Evolutionary conservation across 2,797 vertebrate genomes (phyloP), one percentile per base, ranked within the genome.

Genomic region (Botia almorhae): DNA sequence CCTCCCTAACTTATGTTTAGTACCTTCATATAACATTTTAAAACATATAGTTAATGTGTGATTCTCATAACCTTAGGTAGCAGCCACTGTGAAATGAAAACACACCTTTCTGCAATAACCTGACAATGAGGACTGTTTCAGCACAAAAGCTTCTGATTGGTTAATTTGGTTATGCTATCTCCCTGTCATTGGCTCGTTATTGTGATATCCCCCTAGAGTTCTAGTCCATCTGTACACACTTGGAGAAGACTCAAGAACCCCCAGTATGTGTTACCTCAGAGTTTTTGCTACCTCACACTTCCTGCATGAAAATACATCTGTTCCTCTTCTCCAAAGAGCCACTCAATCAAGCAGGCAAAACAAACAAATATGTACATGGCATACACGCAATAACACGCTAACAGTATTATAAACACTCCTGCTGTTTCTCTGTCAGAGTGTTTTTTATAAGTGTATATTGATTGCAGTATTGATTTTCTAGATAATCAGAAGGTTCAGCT

Each of bases 171-270:
- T 46, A 29, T 36, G 7, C 2, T 55, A 12, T 53, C 48, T 74
- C 36, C 2, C 75, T 89, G 58, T 88, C 87, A 90, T 92, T 88
- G 88, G 88, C 86, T 83, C 81, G 87, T 87, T 76, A 74, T 86
- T 84, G 21, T 83, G 76, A 79, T 71, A 79, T 85, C 78, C 91
- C 90, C 83, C 68, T 87, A 73, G 77, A 87, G 85, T 82, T 89
- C 77, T 69, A 29, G 63, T 83, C 81, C 84, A 87, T 89, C 87
- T 89, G 84, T 72, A 87, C 67, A 81, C 78, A 84, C 72, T 87
- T 92, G 90, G 82, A 86, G 78, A 69, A 36, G 87, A 84, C 89
- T 88, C 88, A 85, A 75, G 69, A 84, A 50, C 75, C 74, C 69
- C 29, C 56, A 81, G 86, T 85, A 73, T 87, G 69, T 83, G 88